Conservation (phyloP, 2,888 invertebrate genomes). For the Frankliniella intonsa region DNA sequence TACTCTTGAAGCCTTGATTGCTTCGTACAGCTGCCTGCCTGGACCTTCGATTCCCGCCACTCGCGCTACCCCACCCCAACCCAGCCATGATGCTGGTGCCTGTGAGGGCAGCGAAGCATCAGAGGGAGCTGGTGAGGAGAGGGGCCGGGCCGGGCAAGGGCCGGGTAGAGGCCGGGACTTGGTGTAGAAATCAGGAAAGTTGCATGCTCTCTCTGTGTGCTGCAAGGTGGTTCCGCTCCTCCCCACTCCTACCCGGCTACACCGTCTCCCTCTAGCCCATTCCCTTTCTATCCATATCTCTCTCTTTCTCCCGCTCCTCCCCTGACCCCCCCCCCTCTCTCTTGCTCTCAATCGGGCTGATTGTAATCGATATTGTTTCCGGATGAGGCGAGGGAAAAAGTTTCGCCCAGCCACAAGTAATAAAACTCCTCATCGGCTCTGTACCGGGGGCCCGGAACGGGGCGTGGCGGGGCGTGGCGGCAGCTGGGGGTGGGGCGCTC, state of each 20-base stretch:
- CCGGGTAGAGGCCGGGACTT: too few species aligned
- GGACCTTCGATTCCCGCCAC: too few species aligned
- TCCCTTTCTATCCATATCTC: neutral
- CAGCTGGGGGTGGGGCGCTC: neutral
- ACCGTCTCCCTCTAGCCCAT: too few species aligned
- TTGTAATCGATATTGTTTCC: conserved; percentile 22
- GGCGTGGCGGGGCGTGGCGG: neutral
- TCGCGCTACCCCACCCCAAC: too few species aligned
- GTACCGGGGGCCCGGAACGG: neutral
- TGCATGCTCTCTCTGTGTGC: neutral
- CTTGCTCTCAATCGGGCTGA: conserved; percentile 8
- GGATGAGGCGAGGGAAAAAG: conserved; percentile 21
- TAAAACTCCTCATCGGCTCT: neutral
- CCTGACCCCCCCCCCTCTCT: neutral
- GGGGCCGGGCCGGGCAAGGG: neutral
- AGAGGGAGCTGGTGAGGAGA: too few species aligned
- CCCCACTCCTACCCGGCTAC: too few species aligned
- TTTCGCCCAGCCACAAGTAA: neutral
- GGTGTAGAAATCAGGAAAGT: neutral
- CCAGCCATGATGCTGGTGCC: too few species aligned
- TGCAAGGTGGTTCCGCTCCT: too few species aligned
- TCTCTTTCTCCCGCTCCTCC: neutral
- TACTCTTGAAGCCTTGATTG: too few species aligned
- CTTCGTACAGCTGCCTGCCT: too few species aligned
- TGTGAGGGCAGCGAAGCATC: too few species aligned